Percentiles rank a stretch among this genome's conserved stretches.
Evolutionary conservation across 1,140 invertebrate species (phyloP).

Genomic region (Cherax quadricarinatus): DNA sequence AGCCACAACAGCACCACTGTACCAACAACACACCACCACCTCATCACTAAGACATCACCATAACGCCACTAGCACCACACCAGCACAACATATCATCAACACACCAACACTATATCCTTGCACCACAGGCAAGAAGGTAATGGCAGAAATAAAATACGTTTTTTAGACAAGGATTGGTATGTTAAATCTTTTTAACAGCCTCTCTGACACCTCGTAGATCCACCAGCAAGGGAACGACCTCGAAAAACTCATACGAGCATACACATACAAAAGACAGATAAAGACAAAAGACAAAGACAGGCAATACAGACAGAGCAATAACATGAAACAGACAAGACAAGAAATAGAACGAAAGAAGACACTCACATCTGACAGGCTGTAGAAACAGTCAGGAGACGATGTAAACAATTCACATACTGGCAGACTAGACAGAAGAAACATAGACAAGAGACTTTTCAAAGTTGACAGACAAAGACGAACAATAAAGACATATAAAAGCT

Average conservation of each 20-base stretch:
- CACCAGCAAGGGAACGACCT: background rate
- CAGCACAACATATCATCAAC: background rate
- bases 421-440: background rate
- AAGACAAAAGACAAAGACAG: background rate
- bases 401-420: too few species aligned
- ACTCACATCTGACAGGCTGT: background rate
- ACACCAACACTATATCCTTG: background rate
- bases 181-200: too few species aligned
- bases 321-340: too few species aligned
- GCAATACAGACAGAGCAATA: too few species aligned
- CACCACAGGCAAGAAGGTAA: too few species aligned
- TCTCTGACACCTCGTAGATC: background rate
- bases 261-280: background rate
- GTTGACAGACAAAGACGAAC: background rate
- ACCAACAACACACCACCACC: background rate
- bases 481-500: background rate
- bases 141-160: too few species aligned
- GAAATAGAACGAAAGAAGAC: background rate
- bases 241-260: background rate
- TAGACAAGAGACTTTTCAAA: background rate
- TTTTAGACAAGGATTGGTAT: too few species aligned
- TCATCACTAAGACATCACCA: background rate
- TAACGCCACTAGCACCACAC: background rate
- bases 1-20: too few species aligned
- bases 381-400: background rate